Evolutionary conservation across 1,140 invertebrate species (phyloP).

Genomic region (Asobara japonica): DNA sequence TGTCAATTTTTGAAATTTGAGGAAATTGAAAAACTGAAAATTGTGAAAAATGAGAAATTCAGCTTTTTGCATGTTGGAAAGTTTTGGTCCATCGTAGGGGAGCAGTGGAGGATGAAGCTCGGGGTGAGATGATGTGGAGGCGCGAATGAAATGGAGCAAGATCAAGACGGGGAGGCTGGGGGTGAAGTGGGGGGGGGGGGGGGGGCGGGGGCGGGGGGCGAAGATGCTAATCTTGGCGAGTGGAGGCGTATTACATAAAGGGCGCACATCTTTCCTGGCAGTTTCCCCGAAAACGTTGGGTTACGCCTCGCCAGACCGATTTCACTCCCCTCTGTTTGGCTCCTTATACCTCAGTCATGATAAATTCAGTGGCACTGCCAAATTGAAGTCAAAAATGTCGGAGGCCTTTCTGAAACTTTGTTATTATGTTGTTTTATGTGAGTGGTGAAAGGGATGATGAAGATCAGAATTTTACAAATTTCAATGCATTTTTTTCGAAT

Average conservation of each 20-base stretch:
- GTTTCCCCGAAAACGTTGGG: conserved; percentile 23
- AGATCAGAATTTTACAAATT: too few relatives aligned
- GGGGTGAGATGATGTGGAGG: too few relatives aligned
- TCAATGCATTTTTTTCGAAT: too few relatives aligned
- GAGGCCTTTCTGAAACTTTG: too few relatives aligned
- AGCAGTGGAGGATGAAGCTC: background rate
- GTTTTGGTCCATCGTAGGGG: background rate
- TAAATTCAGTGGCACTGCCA: conserved; percentile 1
- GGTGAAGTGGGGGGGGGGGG: background rate
- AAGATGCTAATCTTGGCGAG: conserved; percentile 53
- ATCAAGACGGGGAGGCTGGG: conserved; percentile 21
- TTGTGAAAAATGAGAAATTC: too few relatives aligned
- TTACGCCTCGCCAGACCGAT: conserved; percentile 31
- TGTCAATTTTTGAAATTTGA: too few relatives aligned
- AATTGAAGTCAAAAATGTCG: background rate
- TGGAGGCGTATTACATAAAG: conserved; percentile 54
- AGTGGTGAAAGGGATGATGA: too few relatives aligned
- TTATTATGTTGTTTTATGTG: too few relatives aligned
- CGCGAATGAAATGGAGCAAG: conserved; percentile 29
- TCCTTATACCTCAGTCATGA: background rate
- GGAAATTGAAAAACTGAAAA: too few relatives aligned
- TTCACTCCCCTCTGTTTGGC: background rate
- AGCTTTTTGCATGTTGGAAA: conserved; percentile 6
- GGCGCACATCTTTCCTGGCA: conserved; percentile 47
- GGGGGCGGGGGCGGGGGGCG: background rate